These are phyloP conservation scores for Leucosticte australis DNA, from an alignment of 2,113 vertebrate species.

Conservation along the genomic window DNA sequence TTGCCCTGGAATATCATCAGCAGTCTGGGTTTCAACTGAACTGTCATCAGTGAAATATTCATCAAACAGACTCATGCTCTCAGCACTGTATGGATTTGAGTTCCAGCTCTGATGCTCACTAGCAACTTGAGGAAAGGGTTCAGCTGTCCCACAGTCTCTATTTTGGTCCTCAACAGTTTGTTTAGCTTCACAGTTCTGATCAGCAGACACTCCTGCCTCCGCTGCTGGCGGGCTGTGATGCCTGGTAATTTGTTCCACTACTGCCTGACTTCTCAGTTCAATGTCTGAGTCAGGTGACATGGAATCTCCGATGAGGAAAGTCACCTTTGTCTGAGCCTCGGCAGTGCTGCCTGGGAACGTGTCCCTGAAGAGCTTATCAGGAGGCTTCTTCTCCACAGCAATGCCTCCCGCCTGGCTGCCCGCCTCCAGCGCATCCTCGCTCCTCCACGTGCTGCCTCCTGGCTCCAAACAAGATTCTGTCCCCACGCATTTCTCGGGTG, in stretches of 20 bases:
- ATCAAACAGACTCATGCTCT: slow-evolving; percentile 85
- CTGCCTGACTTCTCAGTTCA: slow-evolving; percentile 82
- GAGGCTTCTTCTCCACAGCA: slow-evolving; percentile 87
- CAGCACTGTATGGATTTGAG: slow-evolving; percentile 69
- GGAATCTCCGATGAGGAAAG: slow-evolving; percentile 95
- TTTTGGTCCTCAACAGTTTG: slow-evolving; percentile 84
- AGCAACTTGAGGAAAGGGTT: slow-evolving; percentile 70
- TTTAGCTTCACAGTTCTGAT: slow-evolving; percentile 69
- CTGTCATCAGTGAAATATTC: slow-evolving; percentile 86
- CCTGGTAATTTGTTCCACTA: slow-evolving; percentile 83
- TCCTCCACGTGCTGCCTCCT: slow-evolving; percentile 24
- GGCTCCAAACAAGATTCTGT: slow-evolving; percentile 53
- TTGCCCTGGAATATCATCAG: slow-evolving; percentile 80
- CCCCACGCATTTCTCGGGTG: slow-evolving; percentile 60
- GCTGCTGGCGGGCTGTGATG: slow-evolving; percentile 78
- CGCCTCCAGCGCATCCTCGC: slow-evolving; percentile 30
- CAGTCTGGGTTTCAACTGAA: slow-evolving; percentile 85
- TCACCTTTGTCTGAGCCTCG: slow-evolving; percentile 86
- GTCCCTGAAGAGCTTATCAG: slow-evolving; percentile 80
- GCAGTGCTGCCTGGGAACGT: slow-evolving; percentile 59
- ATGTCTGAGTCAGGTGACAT: slow-evolving; percentile 98
- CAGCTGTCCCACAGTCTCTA: slow-evolving; percentile 70
- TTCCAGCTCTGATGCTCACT: slow-evolving; percentile 81
- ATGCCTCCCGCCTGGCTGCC: slow-evolving; percentile 53
- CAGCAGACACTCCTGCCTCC: slow-evolving; percentile 65